Evolutionary conservation across 2,113 vertebrate genomes (phyloP).

Genomic region (Istiophorus platypterus): DNA sequence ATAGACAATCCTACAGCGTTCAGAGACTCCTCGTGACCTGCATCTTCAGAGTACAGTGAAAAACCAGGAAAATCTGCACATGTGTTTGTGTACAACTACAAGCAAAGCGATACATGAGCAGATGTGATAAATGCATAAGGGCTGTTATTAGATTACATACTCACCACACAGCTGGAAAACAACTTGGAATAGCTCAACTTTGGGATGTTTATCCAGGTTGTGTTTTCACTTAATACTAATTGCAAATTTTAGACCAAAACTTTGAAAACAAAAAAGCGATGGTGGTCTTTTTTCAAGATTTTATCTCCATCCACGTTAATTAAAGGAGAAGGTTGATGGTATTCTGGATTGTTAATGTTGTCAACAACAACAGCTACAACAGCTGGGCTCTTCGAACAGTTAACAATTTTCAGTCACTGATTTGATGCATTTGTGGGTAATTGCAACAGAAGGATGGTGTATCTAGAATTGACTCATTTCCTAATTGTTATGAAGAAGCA

Average conservation of each 20-base stretch:
- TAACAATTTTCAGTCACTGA: background rate
- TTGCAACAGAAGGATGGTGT: background rate
- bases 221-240: slow-evolving; percentile 17
- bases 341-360: slow-evolving; percentile 16
- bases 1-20: slow-evolving; percentile 69
- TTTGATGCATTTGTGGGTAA: background rate
- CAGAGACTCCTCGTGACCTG: slow-evolving; percentile 14
- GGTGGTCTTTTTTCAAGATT: background rate
- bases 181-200: slow-evolving; percentile 11
- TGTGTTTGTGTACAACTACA: slow-evolving; percentile 1
- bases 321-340: background rate
- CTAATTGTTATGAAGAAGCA: background rate
- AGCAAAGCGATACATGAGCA: slow-evolving; percentile 27
- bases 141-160: slow-evolving; percentile 44
- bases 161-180: slow-evolving; percentile 16
- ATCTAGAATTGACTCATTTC: background rate
- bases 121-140: slow-evolving; percentile 50
- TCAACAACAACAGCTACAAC: slow-evolving; percentile 3
- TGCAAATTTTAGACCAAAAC: slow-evolving; percentile 32
- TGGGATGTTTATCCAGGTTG: slow-evolving; percentile 35
- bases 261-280: background rate
- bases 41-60: background rate
- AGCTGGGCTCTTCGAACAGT: background rate
- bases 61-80: background rate
- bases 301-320: slow-evolving; percentile 2